Conservation (phyloP, 2,888 invertebrate species). For the Rotaria macrura region DNA sequence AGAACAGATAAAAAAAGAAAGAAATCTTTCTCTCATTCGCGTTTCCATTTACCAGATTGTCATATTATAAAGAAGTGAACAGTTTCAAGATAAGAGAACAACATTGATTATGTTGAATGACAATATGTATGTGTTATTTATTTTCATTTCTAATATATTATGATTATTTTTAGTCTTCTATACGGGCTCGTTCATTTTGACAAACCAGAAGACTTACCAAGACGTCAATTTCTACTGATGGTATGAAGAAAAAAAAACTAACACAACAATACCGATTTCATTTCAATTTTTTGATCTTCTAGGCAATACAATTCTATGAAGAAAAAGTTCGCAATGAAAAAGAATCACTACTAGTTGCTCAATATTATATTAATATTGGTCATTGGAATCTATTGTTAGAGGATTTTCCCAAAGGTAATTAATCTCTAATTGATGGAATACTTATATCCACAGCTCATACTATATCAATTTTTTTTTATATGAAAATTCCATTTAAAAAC, state of each 20-base stretch:
- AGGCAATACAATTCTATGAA: constrained; percentile 8
- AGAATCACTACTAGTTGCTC: background rate
- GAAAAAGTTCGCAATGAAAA: background rate
- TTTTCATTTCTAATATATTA: background rate
- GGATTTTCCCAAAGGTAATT: background rate
- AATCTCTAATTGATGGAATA: too few relatives aligned
- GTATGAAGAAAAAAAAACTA: background rate
- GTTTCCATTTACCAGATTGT: background rate
- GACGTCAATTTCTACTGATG: background rate
- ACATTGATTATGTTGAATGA: background rate
- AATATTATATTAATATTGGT: background rate
- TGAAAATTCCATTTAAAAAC: too few relatives aligned
- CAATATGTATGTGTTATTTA: background rate
- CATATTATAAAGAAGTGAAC: background rate
- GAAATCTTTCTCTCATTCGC: background rate
- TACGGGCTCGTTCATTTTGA: background rate
- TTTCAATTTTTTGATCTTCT: background rate
- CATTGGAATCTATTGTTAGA: constrained; percentile 1
- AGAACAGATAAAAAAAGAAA: background rate
- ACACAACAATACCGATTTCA: background rate
- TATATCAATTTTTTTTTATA: too few relatives aligned
- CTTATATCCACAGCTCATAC: too few relatives aligned
- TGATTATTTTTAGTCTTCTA: background rate
- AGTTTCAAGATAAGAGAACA: background rate
- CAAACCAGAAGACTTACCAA: background rate